Evolutionary conservation across 1,140 invertebrate genomes (phyloP).

Genomic region (Musca domestica): DNA sequence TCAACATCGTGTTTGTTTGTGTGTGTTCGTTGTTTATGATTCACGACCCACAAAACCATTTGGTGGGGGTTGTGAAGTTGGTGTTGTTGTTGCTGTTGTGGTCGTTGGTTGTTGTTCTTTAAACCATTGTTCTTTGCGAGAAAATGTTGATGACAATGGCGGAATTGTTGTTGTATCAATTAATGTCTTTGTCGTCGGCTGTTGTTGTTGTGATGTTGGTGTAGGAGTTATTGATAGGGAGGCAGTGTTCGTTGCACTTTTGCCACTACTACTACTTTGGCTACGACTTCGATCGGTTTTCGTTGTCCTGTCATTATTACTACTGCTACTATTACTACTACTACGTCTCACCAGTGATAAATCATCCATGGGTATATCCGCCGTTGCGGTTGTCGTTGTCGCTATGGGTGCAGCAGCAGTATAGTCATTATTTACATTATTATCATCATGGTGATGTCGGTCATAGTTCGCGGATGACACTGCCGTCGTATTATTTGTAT

Average conservation of each 20-base stretch:
- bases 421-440: constrained; percentile 30
- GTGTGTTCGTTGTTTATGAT: constrained; percentile 21
- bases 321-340: constrained; percentile 16
- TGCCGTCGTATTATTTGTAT: no score
- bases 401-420: constrained; percentile 34
- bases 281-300: constrained; percentile 28
- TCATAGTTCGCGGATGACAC: background rate
- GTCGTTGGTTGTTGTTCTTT: constrained; percentile 23
- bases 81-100: constrained; percentile 17
- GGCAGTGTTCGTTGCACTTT: background rate
- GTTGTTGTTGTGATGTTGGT: constrained; percentile 15
- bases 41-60: constrained; percentile 52
- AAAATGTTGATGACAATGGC: constrained; percentile 11
- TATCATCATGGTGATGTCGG: constrained; percentile 12
- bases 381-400: no score
- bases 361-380: constrained; percentile 28
- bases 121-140: constrained; percentile 47
- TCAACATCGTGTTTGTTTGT: no score
- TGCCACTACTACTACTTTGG: constrained; percentile 25
- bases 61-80: constrained; percentile 39
- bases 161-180: background rate
- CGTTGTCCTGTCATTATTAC: constrained; percentile 32
- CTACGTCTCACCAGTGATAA: constrained; percentile 38
- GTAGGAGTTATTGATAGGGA: constrained; percentile 9
- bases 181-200: background rate